A percentile compares a stretch with the other conserved stretches of the same genome.
Evolutionary conservation across 2,888 invertebrate species (phyloP).

Genomic region (Orthosia gothica): DNA sequence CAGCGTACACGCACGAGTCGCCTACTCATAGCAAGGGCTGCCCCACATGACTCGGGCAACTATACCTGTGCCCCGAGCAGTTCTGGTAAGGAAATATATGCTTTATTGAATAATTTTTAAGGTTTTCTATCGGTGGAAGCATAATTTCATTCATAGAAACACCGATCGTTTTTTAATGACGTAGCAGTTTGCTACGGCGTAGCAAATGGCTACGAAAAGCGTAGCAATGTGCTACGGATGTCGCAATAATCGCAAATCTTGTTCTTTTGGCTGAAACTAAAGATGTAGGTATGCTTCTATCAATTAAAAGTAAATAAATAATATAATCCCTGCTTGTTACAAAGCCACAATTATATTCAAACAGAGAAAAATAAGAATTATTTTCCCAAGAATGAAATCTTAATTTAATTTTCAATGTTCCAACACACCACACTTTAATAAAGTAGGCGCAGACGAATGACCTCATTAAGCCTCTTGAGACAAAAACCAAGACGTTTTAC

Average conservation of each 20-base stretch:
- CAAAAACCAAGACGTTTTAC: conserved; percentile 41
- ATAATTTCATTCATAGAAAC: not conserved
- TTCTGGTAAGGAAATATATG: conserved; percentile 88
- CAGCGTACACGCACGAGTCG: conserved; percentile 96
- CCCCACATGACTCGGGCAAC: conserved; percentile 96
- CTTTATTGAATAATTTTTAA: not conserved
- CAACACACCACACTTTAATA: conserved; percentile 35
- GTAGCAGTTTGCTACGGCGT: conserved; percentile 45
- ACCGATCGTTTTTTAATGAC: not conserved
- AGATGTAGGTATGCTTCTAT: not conserved
- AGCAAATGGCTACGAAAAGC: conserved; percentile 33
- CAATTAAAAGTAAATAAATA: not conserved
- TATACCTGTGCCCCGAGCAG: conserved; percentile 97
- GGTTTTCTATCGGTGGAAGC: not conserved
- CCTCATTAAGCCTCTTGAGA: conserved; percentile 38
- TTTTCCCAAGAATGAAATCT: conserved; percentile 7
- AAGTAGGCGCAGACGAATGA: conserved; percentile 25
- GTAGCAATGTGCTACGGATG: conserved; percentile 10
- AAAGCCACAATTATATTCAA: conserved; percentile 6
- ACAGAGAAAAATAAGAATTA: conserved; percentile 10
- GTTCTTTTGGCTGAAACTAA: not conserved
- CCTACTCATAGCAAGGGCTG: conserved; percentile 96
- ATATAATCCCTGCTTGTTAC: not conserved
- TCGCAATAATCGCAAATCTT: not conserved
- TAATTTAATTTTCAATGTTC: conserved; percentile 27